Base-by-base conservation (phyloP, 35 echinoderm and acorn worm genomes). In the Ophioderma brevispina region DNA sequence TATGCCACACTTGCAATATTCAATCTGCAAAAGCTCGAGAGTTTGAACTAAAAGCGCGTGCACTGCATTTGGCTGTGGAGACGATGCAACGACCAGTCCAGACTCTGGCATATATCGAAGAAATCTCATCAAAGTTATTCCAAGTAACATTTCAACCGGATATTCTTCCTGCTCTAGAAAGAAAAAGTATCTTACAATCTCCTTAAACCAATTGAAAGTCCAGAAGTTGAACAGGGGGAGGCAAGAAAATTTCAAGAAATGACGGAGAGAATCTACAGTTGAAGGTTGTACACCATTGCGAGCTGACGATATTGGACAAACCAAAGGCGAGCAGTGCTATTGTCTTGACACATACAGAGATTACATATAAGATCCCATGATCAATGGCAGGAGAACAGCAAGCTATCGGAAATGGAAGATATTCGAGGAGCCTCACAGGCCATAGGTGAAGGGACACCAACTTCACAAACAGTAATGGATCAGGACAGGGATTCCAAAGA, bases 1-100 rank as follows among this genome's bases (percentile, higher is more conserved):
- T 97, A 25, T 94, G 92, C 40, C 92, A 97, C 64, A 75, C 88
- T 30, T 92, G 92, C 41, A 86, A 80, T 25, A 94, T 80, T 82
- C 80, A 94, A 63, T 36, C 85, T 32, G 42, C 85, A 1, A 87
- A 85, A 39, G 85, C 95, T 18, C 90, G 93, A 38, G 78, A 78
- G 30, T 97, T 94, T 84, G 56, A 87, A 6, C 88, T 88, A 52
- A 90, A 87, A 82, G 91, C 84, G 25, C 70, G 76, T 15, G 85
- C 76, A 33, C 81, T 97, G 0, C 40, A 81, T 36, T 11, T 81
- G 50, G 95, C 95, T 38, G 35, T 97, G 14, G 75, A 97, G 37
- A 50, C 91, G 33, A 31, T 92, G 77, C 30, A 91, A 32, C 84
- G 42, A n/a, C 80, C 95, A 1, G 35, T 85, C 18, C 83, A 37